phyloP scores from a whole-genome alignment of 2,888 invertebrate genomes.

The Cephus runcator region DNA sequence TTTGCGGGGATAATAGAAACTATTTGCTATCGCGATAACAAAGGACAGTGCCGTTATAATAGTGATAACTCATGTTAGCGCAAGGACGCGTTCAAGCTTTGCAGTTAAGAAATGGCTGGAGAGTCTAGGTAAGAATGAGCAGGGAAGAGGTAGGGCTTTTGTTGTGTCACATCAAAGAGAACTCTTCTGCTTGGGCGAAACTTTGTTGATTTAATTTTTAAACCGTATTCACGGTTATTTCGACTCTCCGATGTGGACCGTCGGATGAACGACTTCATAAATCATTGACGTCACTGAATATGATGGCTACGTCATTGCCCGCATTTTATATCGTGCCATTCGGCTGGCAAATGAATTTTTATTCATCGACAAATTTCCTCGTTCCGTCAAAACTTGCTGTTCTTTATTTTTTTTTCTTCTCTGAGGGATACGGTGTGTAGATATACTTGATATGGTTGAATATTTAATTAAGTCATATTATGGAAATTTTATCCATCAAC shows the following conservation, averaged over 20 bases:
- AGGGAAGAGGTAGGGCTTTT: neutral
- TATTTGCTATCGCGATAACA: no score
- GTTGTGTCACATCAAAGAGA: constrained; percentile 16
- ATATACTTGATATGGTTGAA: no score
- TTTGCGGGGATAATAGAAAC: no score
- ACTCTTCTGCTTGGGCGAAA: constrained; percentile 2
- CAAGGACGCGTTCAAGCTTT: no score
- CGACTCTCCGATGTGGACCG: constrained; percentile 5
- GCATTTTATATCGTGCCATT: neutral
- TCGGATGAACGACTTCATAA: constrained; percentile 10
- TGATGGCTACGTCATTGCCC: neutral
- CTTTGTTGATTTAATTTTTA: constrained; percentile 11
- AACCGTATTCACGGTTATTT: constrained; percentile 5
- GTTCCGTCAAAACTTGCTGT: neutral
- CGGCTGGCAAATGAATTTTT: constrained; percentile 13
- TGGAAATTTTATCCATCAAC: no score
- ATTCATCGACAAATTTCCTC: neutral
- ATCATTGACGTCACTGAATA: constrained; percentile 13
- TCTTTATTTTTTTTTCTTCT: neutral
- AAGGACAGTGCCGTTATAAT: no score
- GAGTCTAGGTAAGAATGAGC: no score
- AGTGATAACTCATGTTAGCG: no score
- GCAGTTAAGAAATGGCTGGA: no score
- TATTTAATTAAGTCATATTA: no score
- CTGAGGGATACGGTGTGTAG: no score